These are phyloP conservation scores for Nineta flava DNA, from an alignment of 2,888 invertebrate species.

Conservation along the genomic window DNA sequence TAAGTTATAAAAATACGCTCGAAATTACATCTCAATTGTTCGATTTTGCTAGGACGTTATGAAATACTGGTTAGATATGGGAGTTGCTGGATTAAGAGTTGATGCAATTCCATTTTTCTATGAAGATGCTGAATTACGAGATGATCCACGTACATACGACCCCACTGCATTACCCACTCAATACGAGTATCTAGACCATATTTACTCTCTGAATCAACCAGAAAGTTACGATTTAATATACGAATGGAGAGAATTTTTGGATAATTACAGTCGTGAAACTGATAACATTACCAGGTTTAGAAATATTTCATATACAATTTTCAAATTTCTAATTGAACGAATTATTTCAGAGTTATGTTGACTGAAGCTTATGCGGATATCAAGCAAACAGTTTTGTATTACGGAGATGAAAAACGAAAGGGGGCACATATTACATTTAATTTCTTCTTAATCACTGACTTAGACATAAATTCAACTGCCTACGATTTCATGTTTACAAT, in stretches of 20 bases:
- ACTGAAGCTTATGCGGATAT: slow-evolving; percentile 55
- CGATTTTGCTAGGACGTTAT: slow-evolving; percentile 34
- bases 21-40: no score
- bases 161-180: slow-evolving; percentile 14
- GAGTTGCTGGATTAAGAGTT: slow-evolving; percentile 75
- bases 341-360: slow-evolving; percentile 49
- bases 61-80: slow-evolving; percentile 66
- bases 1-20: no score
- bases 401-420: slow-evolving; percentile 34
- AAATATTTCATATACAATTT: no score
- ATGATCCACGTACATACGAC: slow-evolving; percentile 25
- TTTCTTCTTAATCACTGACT: slow-evolving; percentile 49
- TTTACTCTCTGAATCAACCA: slow-evolving; percentile 37
- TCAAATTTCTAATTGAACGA: no score
- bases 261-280: slow-evolving; percentile 31
- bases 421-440: slow-evolving; percentile 69
- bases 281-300: slow-evolving; percentile 23
- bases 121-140: slow-evolving; percentile 24
- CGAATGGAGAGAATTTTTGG: slow-evolving; percentile 44
- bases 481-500: slow-evolving; percentile 41
- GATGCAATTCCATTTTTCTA: slow-evolving; percentile 47
- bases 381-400: slow-evolving; percentile 45
- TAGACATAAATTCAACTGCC: slow-evolving; percentile 39
- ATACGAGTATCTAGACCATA: slow-evolving; percentile 24
- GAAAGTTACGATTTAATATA: slow-evolving; percentile 48